Evolutionary conservation across 2,888 invertebrate species (phyloP).

Genomic region (Synergus laeviventris): DNA sequence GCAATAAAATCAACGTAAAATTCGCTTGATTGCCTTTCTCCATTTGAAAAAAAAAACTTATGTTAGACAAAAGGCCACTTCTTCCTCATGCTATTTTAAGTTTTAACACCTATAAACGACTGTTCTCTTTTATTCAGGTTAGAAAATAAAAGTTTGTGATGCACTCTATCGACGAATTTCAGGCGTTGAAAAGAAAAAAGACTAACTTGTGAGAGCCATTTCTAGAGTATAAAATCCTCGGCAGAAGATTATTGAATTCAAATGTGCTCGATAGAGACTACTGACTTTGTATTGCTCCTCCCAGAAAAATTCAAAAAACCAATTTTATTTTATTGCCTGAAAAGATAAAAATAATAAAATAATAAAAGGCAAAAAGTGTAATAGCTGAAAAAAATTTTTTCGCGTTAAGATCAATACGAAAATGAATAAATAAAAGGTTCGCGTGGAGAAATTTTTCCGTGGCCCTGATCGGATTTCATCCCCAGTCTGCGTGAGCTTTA

Average conservation of each 20-base stretch:
- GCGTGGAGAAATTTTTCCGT: too few relatives aligned
- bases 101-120: neutral
- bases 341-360: too few relatives aligned
- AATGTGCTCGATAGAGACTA: neutral
- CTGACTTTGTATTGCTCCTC: neutral
- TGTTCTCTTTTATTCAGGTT: neutral
- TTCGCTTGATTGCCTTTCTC: neutral
- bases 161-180: neutral
- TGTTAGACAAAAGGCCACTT: neutral
- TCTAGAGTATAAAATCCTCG: neutral
- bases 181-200: neutral
- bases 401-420: neutral
- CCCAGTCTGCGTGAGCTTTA: too few relatives aligned
- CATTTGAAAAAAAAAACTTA: neutral
- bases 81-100: neutral
- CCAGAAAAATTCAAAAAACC: neutral
- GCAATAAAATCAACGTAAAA: neutral
- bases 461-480: too few relatives aligned
- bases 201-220: neutral
- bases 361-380: too few relatives aligned
- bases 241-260: neutral
- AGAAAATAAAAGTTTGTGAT: neutral
- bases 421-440: neutral
- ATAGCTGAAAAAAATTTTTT: too few relatives aligned
- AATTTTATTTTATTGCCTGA: too few relatives aligned